phyloP scores from a whole-genome alignment of 2,797 vertebrate genomes.

The Trachops cirrhosus region DNA sequence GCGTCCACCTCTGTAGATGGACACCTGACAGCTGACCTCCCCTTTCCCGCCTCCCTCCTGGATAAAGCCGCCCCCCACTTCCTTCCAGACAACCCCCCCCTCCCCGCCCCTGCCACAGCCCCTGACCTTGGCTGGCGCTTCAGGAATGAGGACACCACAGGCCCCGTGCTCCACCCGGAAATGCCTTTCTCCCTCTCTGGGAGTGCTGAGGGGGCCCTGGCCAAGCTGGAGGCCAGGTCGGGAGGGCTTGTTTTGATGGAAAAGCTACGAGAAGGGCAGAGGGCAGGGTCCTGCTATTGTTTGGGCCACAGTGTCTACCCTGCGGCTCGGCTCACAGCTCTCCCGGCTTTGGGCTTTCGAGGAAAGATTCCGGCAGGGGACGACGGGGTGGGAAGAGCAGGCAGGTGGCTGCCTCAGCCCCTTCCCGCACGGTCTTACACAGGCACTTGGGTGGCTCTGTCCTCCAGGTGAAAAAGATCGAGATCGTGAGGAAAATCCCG shows the following conservation, averaged over 20 bases:
- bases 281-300: slow-evolving; percentile 81
- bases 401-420: neutral
- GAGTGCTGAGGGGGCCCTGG: neutral
- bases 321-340: slow-evolving; percentile 51
- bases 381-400: neutral
- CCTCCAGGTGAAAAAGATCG: slow-evolving; percentile 91
- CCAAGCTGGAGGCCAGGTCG: slow-evolving; percentile 26
- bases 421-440: neutral
- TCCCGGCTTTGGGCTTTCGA: slow-evolving; percentile 83
- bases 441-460: neutral
- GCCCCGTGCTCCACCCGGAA: slow-evolving; percentile 68
- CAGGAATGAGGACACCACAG: slow-evolving; percentile 51
- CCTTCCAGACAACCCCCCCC: slow-evolving; percentile 77
- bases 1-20: slow-evolving; percentile 40
- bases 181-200: slow-evolving; percentile 80
- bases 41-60: slow-evolving; percentile 54
- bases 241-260: slow-evolving; percentile 84
- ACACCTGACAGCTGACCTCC: slow-evolving; percentile 72
- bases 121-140: slow-evolving; percentile 67
- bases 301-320: slow-evolving; percentile 69
- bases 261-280: slow-evolving; percentile 79
- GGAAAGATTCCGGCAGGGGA: slow-evolving; percentile 77
- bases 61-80: slow-evolving; percentile 74
- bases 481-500: slow-evolving; percentile 85
- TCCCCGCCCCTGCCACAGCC: slow-evolving; percentile 1